These are phyloP conservation scores for Rotaria macrura DNA, from an alignment of 2,888 invertebrate genomes.

Conservation along the genomic window DNA sequence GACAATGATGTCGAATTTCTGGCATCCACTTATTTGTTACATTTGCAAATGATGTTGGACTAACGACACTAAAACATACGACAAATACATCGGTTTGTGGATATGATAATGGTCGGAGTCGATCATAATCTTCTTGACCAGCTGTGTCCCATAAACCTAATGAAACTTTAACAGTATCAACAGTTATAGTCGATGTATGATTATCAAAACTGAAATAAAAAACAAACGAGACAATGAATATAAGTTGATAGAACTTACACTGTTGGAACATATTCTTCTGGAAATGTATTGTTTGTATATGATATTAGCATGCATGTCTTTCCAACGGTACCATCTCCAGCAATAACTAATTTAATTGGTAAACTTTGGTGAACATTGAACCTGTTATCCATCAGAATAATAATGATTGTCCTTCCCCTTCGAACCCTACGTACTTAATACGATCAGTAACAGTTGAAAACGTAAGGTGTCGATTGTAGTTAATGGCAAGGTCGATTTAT, in stretches of 20 bases:
- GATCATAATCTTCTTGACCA: slow-evolving; percentile 94
- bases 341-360: slow-evolving; percentile 58
- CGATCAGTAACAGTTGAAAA: not conserved
- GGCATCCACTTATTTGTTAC: slow-evolving; percentile 99
- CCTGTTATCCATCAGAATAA: not conserved
- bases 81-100: slow-evolving; percentile 98
- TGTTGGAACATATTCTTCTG: slow-evolving; percentile 57
- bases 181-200: slow-evolving; percentile 95
- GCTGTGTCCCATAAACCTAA: slow-evolving; percentile 96
- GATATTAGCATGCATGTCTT: slow-evolving; percentile 59
- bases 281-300: slow-evolving; percentile 57
- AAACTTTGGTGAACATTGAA: not conserved
- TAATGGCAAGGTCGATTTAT: not conserved
- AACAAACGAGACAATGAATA: not conserved
- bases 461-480: not conserved
- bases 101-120: slow-evolving; percentile 85
- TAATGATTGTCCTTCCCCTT: not conserved
- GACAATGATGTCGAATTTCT: slow-evolving; percentile 98
- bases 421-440: not conserved
- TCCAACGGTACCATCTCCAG: slow-evolving; percentile 57
- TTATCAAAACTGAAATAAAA: slow-evolving; percentile 73
- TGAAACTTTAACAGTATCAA: slow-evolving; percentile 90
- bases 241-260: slow-evolving; percentile 50
- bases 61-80: slow-evolving; percentile 96
- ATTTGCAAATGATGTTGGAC: slow-evolving; percentile 97